Percentiles rank a stretch among this genome's conserved stretches.
These are phyloP conservation scores for Cyclopterus lumpus DNA, from an alignment of 2,797 vertebrate species.

Conservation along the genomic window DNA sequence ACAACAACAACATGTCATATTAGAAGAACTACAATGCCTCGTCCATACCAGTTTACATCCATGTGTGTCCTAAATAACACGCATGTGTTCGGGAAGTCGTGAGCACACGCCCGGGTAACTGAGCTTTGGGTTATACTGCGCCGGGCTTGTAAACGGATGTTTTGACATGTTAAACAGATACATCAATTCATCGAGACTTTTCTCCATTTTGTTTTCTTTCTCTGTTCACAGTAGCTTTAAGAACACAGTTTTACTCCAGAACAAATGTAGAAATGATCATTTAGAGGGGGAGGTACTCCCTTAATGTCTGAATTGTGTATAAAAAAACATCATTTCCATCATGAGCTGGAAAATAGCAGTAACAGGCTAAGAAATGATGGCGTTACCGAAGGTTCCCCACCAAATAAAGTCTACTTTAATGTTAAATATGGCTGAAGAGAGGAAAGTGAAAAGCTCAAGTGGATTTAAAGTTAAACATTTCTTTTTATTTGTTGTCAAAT, in stretches of 20 bases:
- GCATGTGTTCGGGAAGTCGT: neutral
- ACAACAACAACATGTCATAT: no score
- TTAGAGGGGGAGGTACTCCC: neutral
- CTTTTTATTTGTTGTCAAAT: neutral
- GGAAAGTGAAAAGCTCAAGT: neutral
- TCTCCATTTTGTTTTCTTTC: neutral
- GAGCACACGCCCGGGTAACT: neutral
- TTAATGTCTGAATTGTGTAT: neutral
- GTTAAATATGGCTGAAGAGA: no score
- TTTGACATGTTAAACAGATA: neutral
- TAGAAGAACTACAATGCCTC: no score
- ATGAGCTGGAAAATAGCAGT: neutral
- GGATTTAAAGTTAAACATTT: neutral
- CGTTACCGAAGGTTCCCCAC: neutral
- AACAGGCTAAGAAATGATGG: neutral
- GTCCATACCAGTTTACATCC: no score
- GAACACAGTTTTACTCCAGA: neutral
- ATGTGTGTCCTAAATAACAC: no score
- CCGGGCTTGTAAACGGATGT: neutral
- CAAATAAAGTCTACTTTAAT: neutral
- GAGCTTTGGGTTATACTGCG: neutral
- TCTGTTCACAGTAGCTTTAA: neutral
- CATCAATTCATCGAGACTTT: accelerated
- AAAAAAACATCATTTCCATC: neutral
- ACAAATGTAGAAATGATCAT: neutral